Base-by-base conservation (phyloP, 1,140 invertebrate genomes). In the Coenobita brevimanus region DNA sequence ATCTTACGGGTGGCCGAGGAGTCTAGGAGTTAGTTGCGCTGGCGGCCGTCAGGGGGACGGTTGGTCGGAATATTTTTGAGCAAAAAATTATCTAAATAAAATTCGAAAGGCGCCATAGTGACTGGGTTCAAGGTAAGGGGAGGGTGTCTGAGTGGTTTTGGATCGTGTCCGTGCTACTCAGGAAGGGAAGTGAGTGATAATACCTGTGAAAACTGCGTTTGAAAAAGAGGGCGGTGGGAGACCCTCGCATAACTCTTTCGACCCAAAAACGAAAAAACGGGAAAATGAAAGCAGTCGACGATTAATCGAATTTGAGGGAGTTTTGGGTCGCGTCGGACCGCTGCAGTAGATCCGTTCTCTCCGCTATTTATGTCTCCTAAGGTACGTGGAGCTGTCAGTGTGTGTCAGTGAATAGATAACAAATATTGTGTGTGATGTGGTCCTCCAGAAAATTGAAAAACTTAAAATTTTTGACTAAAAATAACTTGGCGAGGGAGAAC, bases 31-130 rank as follows among this genome's bases (percentile, higher is more conserved):
- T 88, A 88, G 86, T 88, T 75, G 50, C 69, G 54, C n/a, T 75
- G 71, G 83, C 71, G 50, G 86, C 86, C 86, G 86, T 64, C 85
- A 90, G 87, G 57, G 89, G 89, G 89, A 88, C 75, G 87, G 86
- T 85, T 60, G 89, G 78, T 73, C 81, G 73, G 89, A 88, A 90
- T 90, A 90, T 90, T 90, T 90, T 90, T 88, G 89, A 88, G 81
- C 89, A 90, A 90, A 90, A 90, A 90, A 90, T 90, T 89, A 90
- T 90, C 89, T 88, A 90, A 90, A 90, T 90, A 90, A 90, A 90
- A 87, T 90, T 88, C 85, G 89, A 90, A 90, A 90, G 89, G 89
- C 89, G 89, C 89, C 89, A 90, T 87, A 90, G 89, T 88, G 89
- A 84, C 87, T 62, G 81, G 85, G 85, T 82, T 73, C 89, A 84